Conservation (phyloP, 2,113 vertebrate genomes). For the Ictidomys tridecemlineatus region DNA sequence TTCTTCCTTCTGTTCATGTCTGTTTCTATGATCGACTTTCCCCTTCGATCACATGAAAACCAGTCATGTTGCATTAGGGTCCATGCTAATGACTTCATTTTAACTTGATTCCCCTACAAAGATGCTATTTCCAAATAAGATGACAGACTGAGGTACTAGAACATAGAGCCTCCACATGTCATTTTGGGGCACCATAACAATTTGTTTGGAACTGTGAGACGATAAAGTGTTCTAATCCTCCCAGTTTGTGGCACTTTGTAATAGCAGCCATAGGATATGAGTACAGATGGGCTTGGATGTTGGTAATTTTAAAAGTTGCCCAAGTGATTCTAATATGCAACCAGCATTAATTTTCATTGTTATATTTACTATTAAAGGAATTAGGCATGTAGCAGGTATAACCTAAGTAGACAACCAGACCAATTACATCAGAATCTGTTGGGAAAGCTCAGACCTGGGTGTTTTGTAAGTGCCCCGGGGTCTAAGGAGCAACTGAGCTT, state of each 20-base stretch:
- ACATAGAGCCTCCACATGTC: background rate
- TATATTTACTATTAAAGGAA: background rate
- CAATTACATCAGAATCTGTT: background rate
- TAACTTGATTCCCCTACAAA: slow-evolving; percentile 7
- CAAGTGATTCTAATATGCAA: slow-evolving; percentile 35
- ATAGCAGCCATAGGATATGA: too few relatives aligned
- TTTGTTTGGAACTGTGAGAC: too few relatives aligned
- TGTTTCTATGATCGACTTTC: background rate
- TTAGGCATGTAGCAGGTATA: background rate
- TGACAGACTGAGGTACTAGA: background rate
- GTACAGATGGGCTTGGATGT: background rate
- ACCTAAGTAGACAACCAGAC: background rate
- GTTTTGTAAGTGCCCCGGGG: background rate
- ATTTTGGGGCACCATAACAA: background rate
- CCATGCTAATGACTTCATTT: background rate
- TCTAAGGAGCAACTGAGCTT: background rate
- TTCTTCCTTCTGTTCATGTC: background rate
- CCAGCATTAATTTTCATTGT: slow-evolving; percentile 12
- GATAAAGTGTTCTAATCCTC: too few relatives aligned
- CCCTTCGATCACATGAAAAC: background rate
- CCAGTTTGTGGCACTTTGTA: too few relatives aligned
- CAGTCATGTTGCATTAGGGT: background rate
- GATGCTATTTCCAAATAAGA: slow-evolving; percentile 10
- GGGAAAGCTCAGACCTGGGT: background rate
- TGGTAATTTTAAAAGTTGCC: background rate